These are phyloP conservation scores for Platynereis dumerilii DNA, from an alignment of 2,888 invertebrate genomes.

Conservation along the genomic window DNA sequence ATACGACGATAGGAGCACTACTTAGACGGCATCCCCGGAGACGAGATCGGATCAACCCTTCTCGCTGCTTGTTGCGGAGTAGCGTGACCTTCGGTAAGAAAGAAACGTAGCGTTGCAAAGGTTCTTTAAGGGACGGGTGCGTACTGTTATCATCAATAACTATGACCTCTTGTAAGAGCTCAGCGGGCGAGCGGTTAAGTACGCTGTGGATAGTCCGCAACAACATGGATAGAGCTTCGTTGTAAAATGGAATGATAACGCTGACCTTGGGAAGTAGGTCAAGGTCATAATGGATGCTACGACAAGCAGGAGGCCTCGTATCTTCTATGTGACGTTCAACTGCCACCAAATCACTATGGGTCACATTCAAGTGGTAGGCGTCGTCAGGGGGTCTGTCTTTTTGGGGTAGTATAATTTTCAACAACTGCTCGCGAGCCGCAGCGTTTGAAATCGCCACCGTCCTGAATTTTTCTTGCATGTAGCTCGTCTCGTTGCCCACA, in stretches of 20 bases:
- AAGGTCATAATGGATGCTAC: neutral
- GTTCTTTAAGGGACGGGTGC: slow-evolving; percentile 24
- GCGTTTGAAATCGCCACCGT: too few relatives aligned
- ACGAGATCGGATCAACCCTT: slow-evolving; percentile 35
- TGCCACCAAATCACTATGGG: slow-evolving; percentile 37
- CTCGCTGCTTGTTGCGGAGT: slow-evolving; percentile 31
- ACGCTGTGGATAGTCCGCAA: slow-evolving; percentile 31
- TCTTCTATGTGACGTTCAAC: slow-evolving; percentile 37
- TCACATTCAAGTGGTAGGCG: slow-evolving; percentile 38
- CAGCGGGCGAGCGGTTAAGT: slow-evolving; percentile 9
- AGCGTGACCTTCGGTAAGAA: slow-evolving; percentile 36
- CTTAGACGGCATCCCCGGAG: slow-evolving; percentile 30
- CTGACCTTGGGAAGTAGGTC: slow-evolving; percentile 18
- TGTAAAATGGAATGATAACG: slow-evolving; percentile 39
- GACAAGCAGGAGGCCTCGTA: slow-evolving; percentile 36
- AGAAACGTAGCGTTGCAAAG: slow-evolving; percentile 24
- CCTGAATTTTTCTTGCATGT: too few relatives aligned
- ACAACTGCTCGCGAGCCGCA: too few relatives aligned
- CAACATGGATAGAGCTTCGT: slow-evolving; percentile 39
- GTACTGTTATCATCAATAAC: slow-evolving; percentile 37
- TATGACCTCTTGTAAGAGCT: slow-evolving; percentile 30
- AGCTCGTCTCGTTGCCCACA: too few relatives aligned
- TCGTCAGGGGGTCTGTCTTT: slow-evolving; percentile 14
- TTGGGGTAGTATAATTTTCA: neutral
- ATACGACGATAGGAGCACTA: slow-evolving; percentile 31